Conservation (phyloP, 2,113 vertebrate species). For the Nannospalax galili region DNA sequence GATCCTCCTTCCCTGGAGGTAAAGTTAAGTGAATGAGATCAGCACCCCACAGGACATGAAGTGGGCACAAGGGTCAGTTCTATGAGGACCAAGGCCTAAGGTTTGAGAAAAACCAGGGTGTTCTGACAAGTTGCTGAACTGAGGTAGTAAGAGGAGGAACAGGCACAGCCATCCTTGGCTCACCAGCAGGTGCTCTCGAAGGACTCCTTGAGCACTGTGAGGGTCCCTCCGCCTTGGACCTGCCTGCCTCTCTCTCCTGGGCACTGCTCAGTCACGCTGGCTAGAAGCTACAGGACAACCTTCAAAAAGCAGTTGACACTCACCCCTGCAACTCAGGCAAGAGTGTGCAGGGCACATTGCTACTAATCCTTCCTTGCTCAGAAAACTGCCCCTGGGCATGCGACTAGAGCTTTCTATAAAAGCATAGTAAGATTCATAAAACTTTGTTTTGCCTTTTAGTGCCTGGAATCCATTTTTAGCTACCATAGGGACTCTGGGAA, state of each 20-base stretch:
- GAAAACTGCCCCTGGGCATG: background rate
- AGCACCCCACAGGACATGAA: background rate
- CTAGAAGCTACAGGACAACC: background rate
- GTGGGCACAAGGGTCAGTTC: background rate
- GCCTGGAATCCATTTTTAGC: background rate
- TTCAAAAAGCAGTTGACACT: background rate
- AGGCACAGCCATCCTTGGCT: rapidly evolving
- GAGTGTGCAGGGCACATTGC: background rate
- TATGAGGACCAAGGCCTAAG: background rate
- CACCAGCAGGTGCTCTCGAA: background rate
- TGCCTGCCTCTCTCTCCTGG: background rate
- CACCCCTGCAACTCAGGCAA: background rate
- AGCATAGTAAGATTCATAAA: background rate
- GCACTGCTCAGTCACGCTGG: background rate
- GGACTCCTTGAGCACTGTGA: background rate
- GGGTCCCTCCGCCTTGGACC: background rate
- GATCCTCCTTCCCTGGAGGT: background rate
- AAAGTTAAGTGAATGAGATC: background rate
- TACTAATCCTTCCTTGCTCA: background rate
- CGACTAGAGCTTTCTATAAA: background rate
- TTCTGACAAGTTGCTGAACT: background rate
- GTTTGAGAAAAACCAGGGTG: background rate
- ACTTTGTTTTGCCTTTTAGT: background rate
- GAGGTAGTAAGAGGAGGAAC: background rate
- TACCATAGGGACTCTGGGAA: background rate